A percentile compares a stretch with the other conserved stretches of the same genome.
Conservation (phyloP, 2,797 vertebrate species). For the Pseudomugil gertrudae region DNA sequence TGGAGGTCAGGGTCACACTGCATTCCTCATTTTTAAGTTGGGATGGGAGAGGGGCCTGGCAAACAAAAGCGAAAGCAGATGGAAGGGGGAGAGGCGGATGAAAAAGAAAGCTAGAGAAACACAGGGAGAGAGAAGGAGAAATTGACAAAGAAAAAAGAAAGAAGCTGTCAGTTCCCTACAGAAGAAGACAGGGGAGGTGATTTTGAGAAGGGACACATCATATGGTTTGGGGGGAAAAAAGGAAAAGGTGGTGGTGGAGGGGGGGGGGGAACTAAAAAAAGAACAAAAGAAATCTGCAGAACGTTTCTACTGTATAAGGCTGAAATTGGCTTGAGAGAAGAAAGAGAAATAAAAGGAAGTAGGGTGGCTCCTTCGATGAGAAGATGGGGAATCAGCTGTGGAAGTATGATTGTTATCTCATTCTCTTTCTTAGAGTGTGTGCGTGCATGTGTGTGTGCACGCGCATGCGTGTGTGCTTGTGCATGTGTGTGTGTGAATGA, state of each 20-base stretch:
- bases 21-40: slow-evolving; percentile 99
- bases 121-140: slow-evolving; percentile 78
- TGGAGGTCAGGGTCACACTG: slow-evolving; percentile 99
- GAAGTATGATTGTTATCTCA: slow-evolving; percentile 84
- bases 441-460: slow-evolving; percentile 36
- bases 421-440: slow-evolving; percentile 54
- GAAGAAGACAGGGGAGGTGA: slow-evolving; percentile 80
- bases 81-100: slow-evolving; percentile 72
- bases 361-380: slow-evolving; percentile 62
- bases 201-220: slow-evolving; percentile 72
- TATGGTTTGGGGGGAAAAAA: slow-evolving; percentile 44
- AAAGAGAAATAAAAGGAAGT: slow-evolving; percentile 55
- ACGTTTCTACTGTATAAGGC: slow-evolving; percentile 73
- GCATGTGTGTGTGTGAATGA: slow-evolving; percentile 49
- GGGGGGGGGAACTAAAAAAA: slow-evolving; percentile 60
- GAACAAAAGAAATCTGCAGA: slow-evolving; percentile 80
- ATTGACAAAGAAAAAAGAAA: slow-evolving; percentile 91
- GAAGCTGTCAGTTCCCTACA: slow-evolving; percentile 84
- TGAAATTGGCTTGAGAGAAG: slow-evolving; percentile 71
- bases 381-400: slow-evolving; percentile 84
- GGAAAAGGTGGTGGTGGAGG: slow-evolving; percentile 31
- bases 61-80: slow-evolving; percentile 94
- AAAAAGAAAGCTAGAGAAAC: slow-evolving; percentile 84
- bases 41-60: slow-evolving; percentile 97
- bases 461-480: slow-evolving; percentile 32